phyloP scores from a whole-genome alignment of 2,797 vertebrate species.

The Chromis chromis region DNA sequence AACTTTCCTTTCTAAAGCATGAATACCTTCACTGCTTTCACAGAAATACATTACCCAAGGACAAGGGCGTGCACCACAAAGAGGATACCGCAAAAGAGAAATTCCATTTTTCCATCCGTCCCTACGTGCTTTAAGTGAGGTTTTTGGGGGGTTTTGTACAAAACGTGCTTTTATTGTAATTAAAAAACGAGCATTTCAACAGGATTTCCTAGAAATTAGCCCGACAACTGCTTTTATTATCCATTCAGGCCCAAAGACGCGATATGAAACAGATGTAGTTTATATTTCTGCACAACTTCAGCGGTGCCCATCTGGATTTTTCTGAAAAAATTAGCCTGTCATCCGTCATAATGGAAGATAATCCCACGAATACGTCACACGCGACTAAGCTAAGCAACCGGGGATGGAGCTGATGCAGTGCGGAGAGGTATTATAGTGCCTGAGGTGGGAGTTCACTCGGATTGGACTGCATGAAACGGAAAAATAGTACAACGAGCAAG shows the following conservation, averaged over 20 bases:
- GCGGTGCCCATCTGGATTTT: constrained; percentile 57
- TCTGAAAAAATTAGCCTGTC: constrained; percentile 54
- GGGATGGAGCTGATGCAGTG: constrained; percentile 30
- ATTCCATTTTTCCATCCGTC: neutral
- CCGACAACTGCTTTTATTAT: constrained; percentile 41
- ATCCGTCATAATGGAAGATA: constrained; percentile 52
- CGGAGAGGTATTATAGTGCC: constrained; percentile 1
- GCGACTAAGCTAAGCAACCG: constrained; percentile 42
- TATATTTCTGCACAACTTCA: constrained; percentile 37
- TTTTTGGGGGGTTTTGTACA: neutral
- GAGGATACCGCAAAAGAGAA: neutral
- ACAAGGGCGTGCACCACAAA: neutral
- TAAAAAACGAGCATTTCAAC: constrained; percentile 27
- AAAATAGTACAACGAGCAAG: constrained; percentile 5
- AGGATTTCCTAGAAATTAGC: constrained; percentile 49
- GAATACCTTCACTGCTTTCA: constrained; percentile 11
- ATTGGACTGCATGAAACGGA: constrained; percentile 26
- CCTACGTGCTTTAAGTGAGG: neutral
- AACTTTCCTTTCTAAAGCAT: constrained; percentile 43
- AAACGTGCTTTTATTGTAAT: constrained; percentile 25
- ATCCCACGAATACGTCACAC: constrained; percentile 44
- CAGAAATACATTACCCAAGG: constrained; percentile 12
- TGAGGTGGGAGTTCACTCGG: constrained; percentile 15
- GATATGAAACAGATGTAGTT: constrained; percentile 49
- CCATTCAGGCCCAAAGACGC: constrained; percentile 20